Evolutionary conservation across 2,888 invertebrate species (phyloP).

Genomic region (Tetragnatha montana): DNA sequence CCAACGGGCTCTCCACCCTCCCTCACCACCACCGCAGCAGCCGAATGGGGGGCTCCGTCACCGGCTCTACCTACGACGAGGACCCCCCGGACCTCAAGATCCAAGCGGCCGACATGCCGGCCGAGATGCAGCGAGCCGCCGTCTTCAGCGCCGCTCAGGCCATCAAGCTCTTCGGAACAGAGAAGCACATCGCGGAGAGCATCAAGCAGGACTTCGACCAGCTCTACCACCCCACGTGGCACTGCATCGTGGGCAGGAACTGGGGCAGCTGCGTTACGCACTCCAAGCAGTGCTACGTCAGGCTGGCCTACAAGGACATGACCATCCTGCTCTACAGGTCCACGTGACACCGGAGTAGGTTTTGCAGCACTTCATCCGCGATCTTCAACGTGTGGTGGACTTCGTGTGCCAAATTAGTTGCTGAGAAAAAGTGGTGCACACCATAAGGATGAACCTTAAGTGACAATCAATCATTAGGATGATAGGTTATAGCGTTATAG

Average conservation of each 20-base stretch:
- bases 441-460: neutral
- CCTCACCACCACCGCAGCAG: slow-evolving; percentile 24
- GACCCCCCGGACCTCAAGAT: slow-evolving; percentile 71
- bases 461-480: neutral
- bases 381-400: too few species aligned
- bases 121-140: slow-evolving; percentile 73
- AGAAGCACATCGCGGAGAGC: slow-evolving; percentile 73
- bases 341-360: slow-evolving; percentile 57
- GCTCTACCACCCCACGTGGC: slow-evolving; percentile 73
- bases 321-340: slow-evolving; percentile 73
- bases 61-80: slow-evolving; percentile 68
- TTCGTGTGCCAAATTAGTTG: neutral
- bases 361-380: too few species aligned
- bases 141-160: slow-evolving; percentile 72
- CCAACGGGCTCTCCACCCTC: neutral
- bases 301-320: slow-evolving; percentile 72
- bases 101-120: slow-evolving; percentile 73
- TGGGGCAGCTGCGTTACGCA: slow-evolving; percentile 74
- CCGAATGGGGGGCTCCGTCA: slow-evolving; percentile 45
- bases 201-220: slow-evolving; percentile 74
- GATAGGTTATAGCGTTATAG: too few species aligned
- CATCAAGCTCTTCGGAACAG: slow-evolving; percentile 72
- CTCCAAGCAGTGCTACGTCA: slow-evolving; percentile 72
- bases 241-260: slow-evolving; percentile 74
- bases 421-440: neutral